Percentiles rank a stretch among this genome's conserved stretches.
phyloP scores from a whole-genome alignment of 64 coral and sea anemone species.

The Astreopora myriophthalma region DNA sequence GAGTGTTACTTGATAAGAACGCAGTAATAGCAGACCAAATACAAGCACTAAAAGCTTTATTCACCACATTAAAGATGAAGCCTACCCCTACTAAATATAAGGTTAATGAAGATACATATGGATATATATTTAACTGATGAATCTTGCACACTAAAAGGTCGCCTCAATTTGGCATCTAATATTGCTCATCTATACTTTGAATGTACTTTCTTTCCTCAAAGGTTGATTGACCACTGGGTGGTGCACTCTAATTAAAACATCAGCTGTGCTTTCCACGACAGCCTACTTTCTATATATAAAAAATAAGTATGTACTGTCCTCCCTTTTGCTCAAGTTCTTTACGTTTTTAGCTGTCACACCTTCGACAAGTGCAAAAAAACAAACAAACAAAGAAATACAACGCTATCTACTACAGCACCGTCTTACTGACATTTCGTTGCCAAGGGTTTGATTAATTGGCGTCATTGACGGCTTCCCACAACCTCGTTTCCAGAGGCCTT shows the following conservation, averaged over 20 bases:
- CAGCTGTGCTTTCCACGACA: conserved; percentile 3
- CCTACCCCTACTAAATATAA: conserved; percentile 24
- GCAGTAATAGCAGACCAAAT: background rate
- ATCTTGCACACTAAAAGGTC: conserved; percentile 10
- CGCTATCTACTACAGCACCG: too few relatives aligned
- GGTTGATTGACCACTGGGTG: conserved; percentile 19
- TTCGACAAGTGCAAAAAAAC: background rate
- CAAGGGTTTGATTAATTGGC: too few relatives aligned
- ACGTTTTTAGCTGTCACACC: background rate
- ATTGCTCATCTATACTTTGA: conserved; percentile 33
- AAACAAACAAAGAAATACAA: background rate
- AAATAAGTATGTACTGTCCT: conserved; percentile 25
- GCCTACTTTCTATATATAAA: conserved; percentile 17
- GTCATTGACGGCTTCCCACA: background rate
- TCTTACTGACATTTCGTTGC: too few relatives aligned
- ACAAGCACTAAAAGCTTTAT: conserved; percentile 43
- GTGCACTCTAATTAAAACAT: conserved; percentile 25
- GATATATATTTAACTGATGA: conserved; percentile 26
- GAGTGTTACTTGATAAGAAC: background rate
- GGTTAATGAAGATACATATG: conserved; percentile 17
- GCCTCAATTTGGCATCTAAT: background rate
- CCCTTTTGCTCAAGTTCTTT: background rate
- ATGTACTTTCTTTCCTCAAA: conserved; percentile 20
- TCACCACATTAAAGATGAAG: conserved; percentile 3
- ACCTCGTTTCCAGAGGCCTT: background rate